phyloP scores from a whole-genome alignment of 2,888 invertebrate genomes.

The Nephrotoma flavescens region DNA sequence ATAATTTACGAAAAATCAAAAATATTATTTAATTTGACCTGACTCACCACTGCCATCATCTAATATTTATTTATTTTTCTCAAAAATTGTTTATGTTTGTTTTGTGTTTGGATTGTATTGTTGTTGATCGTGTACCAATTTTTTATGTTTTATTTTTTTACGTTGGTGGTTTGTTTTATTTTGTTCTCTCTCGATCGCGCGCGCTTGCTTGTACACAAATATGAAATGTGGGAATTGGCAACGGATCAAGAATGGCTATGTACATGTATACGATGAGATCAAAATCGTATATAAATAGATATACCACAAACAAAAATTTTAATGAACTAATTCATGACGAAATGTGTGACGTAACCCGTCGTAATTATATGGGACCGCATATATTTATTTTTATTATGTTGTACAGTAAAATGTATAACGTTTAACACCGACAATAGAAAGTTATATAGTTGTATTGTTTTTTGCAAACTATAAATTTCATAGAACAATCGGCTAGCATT shows the following conservation, averaged over 20 bases:
- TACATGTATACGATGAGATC: background rate
- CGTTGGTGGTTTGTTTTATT: background rate
- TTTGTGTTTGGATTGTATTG: background rate
- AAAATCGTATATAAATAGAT: background rate
- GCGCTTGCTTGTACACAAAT: background rate
- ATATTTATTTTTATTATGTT: background rate
- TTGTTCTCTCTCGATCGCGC: background rate
- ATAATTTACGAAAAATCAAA: background rate
- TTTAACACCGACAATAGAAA: background rate
- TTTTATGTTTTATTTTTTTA: background rate
- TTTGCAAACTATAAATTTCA: background rate
- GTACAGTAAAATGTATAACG: background rate
- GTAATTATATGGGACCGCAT: background rate
- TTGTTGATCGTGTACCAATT: background rate
- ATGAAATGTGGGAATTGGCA: background rate
- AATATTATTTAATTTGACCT: background rate
- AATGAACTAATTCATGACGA: background rate
- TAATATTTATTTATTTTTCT: background rate
- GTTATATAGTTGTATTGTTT: background rate
- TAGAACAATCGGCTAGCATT: background rate
- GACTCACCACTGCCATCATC: background rate
- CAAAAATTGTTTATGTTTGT: background rate
- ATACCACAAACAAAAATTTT: background rate
- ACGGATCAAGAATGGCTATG: background rate
- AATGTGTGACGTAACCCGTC: background rate